A percentile compares a stretch with the other conserved stretches of the same genome.
phyloP scores from a whole-genome alignment of 2,797 vertebrate genomes.

The Neostethus bicornis region DNA sequence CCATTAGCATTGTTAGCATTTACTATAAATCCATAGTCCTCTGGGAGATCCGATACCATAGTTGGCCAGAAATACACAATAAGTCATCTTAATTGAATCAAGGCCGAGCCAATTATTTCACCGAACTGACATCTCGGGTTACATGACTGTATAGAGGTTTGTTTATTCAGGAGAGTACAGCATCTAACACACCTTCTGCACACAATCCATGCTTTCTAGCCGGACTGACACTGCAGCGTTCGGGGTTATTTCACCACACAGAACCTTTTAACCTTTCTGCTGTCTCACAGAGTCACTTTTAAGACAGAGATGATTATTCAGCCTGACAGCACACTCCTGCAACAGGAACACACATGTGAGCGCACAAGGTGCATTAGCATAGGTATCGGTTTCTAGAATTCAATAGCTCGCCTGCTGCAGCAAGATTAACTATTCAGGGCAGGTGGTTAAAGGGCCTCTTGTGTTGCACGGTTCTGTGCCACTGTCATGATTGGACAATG shows the following conservation, averaged over 20 bases:
- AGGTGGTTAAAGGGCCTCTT: slow-evolving; percentile 83
- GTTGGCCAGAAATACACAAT: slow-evolving; percentile 44
- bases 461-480: slow-evolving; percentile 75
- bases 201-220: background rate
- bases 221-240: slow-evolving; percentile 39
- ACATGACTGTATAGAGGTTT: slow-evolving; percentile 43
- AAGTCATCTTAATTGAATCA: slow-evolving; percentile 66
- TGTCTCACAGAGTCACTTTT: slow-evolving; percentile 55
- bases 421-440: slow-evolving; percentile 82
- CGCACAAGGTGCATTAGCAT: slow-evolving; percentile 64
- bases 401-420: slow-evolving; percentile 80
- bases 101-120: slow-evolving; percentile 47
- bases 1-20: slow-evolving; percentile 41
- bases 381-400: slow-evolving; percentile 81
- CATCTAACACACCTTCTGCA: slow-evolving; percentile 4
- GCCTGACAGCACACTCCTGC: slow-evolving; percentile 38
- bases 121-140: slow-evolving; percentile 54
- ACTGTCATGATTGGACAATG: slow-evolving; percentile 73
- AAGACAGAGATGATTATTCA: slow-evolving; percentile 53
- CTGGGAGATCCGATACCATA: slow-evolving; percentile 62
- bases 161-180: slow-evolving; percentile 29
- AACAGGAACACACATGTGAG: slow-evolving; percentile 38
- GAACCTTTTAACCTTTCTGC: slow-evolving; percentile 62
- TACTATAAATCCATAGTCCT: slow-evolving; percentile 25
- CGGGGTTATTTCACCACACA: slow-evolving; percentile 40